phyloP scores from a whole-genome alignment of 1,140 invertebrate genomes.

The Scaptomyza graminum region DNA sequence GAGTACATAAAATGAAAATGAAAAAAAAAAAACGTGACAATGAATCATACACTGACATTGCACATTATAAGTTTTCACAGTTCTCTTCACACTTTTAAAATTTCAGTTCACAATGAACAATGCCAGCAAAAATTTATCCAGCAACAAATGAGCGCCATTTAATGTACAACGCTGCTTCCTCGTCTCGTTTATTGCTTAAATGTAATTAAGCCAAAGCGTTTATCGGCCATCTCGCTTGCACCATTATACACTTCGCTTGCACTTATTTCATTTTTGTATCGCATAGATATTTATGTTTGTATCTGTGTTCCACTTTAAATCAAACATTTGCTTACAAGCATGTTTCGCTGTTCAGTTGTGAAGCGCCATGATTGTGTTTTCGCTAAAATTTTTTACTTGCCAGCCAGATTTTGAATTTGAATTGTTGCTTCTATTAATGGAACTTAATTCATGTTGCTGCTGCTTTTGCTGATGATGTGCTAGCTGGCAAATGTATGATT shows the following conservation, averaged over 20 bases:
- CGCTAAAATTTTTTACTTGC: slow-evolving; percentile 16
- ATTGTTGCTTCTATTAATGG: slow-evolving; percentile 43
- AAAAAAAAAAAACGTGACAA: slow-evolving; percentile 56
- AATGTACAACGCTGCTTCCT: slow-evolving; percentile 54
- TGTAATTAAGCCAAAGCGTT: slow-evolving; percentile 49
- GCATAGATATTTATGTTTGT: slow-evolving; percentile 44
- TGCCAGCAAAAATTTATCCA: slow-evolving; percentile 47
- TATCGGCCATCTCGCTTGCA: slow-evolving; percentile 24
- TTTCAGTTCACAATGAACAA: slow-evolving; percentile 55
- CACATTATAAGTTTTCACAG: slow-evolving; percentile 67
- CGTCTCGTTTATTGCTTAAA: slow-evolving; percentile 59
- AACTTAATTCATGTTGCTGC: slow-evolving; percentile 22
- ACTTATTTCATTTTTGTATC: slow-evolving; percentile 33
- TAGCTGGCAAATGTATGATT: slow-evolving; percentile 32
- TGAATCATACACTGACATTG: slow-evolving; percentile 79
- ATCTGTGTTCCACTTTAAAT: slow-evolving; percentile 59
- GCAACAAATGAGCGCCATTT: slow-evolving; percentile 65
- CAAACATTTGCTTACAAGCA: slow-evolving; percentile 80
- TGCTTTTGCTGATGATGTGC: slow-evolving; percentile 5
- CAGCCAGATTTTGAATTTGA: slow-evolving; percentile 22
- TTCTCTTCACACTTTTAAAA: slow-evolving; percentile 27
- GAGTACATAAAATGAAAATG: slow-evolving; percentile 5
- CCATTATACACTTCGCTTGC: slow-evolving; percentile 56
- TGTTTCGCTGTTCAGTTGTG: slow-evolving; percentile 62
- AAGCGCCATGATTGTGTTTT: slow-evolving; percentile 65